Base-by-base conservation (phyloP, 2,797 vertebrate species). In the Carduelis carduelis region DNA sequence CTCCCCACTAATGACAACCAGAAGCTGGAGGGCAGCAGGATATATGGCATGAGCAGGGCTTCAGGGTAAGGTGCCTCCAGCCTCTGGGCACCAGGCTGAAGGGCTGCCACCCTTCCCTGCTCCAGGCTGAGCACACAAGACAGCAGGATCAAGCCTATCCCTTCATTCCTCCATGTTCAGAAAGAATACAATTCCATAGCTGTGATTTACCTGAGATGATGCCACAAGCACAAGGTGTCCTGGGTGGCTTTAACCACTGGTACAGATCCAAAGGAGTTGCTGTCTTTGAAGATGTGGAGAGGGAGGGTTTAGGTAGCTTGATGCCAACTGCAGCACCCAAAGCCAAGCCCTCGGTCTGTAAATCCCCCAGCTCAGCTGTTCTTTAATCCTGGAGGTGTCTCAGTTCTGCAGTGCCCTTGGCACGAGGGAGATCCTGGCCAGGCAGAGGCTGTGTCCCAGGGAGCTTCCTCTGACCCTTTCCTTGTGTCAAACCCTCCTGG, bases 231-330 rank as follows among this genome's bases (percentile, higher is more conserved):
- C 10, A 30, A 60, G 35, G 19, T 68, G 57, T 83, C 72, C 61
- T 12, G 20, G 18, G 16, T 46, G 41, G 50, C 77, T 86, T 43
- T 46, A 41, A 37, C 26, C 53, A 21, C 1, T 1, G 6, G 30
- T 46, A 9, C 32, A 34, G 37, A 60, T 13, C 44, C 44, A 64
- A 26, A 87, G 55, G 15, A 79, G 19, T 34, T 49, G 35, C 52
- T 64, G n/a, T 2, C 55, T 63, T 3, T 4, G 37, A 35, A 22
- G 34, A 66, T 0, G 0, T 43, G 41, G 4, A 9, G 6, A 24
- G 4, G 11, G 6, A 8, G 17, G 7, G 39, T 71, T 91, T 18
- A 22, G 49, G 65, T 9, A 83, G 64, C 53, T 24, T 23, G 57
- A 39, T 88, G 83, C 57, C 93, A 94, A 35, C 80, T 61, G 61